Percentiles rank a stretch among this genome's conserved stretches.
Conservation (phyloP, 1,140 invertebrate species). For the Charaxes varanes region DNA sequence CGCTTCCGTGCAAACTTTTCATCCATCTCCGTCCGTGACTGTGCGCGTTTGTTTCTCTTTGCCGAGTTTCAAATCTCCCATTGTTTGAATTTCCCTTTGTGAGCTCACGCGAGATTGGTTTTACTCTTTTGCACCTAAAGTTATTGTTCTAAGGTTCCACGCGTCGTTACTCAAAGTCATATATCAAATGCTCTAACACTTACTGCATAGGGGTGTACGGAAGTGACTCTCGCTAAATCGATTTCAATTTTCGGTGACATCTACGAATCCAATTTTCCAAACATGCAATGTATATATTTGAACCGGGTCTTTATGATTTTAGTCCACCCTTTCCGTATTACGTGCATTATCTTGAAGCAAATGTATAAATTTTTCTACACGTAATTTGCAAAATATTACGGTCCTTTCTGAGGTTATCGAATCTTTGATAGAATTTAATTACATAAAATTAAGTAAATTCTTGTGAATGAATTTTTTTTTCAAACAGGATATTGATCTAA, state of each 20-base stretch:
- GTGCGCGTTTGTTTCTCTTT: conserved; percentile 14
- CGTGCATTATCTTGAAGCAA: too few species aligned
- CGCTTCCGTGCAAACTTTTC: conserved; percentile 21
- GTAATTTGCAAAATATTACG: too few species aligned
- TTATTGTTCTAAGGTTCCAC: conserved; percentile 60
- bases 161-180: conserved; percentile 63
- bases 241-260: conserved; percentile 27
- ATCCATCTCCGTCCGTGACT: conserved; percentile 19
- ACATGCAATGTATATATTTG: too few species aligned
- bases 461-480: too few species aligned
- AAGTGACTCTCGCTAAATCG: conserved; percentile 55
- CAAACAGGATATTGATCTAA: too few species aligned
- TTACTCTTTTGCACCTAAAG: conserved; percentile 51
- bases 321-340: too few species aligned
- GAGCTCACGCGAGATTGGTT: conserved; percentile 54
- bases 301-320: too few species aligned
- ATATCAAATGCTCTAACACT: conserved; percentile 58
- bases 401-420: too few species aligned
- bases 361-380: too few species aligned
- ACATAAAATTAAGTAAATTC: too few species aligned
- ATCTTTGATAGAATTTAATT: too few species aligned
- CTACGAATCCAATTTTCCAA: too few species aligned
- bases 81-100: conserved; percentile 36
- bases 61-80: conserved; percentile 30
- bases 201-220: conserved; percentile 39